Conservation (phyloP, 2,797 vertebrate species). For the Sebastes itinus region DNA sequence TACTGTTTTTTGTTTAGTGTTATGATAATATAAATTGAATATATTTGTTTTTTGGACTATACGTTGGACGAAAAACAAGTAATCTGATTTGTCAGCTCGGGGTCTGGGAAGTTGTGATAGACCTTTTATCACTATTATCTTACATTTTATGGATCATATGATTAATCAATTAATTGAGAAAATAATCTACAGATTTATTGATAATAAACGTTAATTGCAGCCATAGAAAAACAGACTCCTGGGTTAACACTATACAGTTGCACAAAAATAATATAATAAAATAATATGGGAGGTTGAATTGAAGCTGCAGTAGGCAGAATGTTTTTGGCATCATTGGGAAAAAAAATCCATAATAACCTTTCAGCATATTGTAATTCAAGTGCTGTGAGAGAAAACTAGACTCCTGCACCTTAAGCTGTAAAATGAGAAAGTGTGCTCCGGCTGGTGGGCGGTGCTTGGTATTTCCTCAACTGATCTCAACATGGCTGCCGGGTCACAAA, state of each 20-base stretch:
- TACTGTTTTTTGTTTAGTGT: neutral
- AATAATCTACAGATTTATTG: neutral
- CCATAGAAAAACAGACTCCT: neutral
- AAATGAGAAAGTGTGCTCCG: fast-evolving
- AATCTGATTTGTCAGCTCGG: neutral
- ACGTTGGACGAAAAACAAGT: neutral
- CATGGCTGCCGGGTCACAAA: too few species aligned
- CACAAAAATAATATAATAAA: neutral
- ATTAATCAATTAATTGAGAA: neutral
- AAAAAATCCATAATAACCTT: too few species aligned
- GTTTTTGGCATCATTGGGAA: too few species aligned
- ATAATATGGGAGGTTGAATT: neutral
- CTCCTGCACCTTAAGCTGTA: too few species aligned
- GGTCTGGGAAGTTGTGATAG: neutral
- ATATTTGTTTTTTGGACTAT: neutral
- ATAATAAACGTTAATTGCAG: neutral
- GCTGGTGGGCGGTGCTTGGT: too few species aligned
- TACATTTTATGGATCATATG: neutral
- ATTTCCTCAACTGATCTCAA: too few species aligned
- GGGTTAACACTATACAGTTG: neutral
- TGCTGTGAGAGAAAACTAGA: too few species aligned
- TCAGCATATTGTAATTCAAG: too few species aligned
- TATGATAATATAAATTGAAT: neutral
- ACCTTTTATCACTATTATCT: neutral
- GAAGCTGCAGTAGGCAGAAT: too few species aligned